Conservation (phyloP, 1,140 invertebrate genomes). For the Ptiloglossa arizonensis region DNA sequence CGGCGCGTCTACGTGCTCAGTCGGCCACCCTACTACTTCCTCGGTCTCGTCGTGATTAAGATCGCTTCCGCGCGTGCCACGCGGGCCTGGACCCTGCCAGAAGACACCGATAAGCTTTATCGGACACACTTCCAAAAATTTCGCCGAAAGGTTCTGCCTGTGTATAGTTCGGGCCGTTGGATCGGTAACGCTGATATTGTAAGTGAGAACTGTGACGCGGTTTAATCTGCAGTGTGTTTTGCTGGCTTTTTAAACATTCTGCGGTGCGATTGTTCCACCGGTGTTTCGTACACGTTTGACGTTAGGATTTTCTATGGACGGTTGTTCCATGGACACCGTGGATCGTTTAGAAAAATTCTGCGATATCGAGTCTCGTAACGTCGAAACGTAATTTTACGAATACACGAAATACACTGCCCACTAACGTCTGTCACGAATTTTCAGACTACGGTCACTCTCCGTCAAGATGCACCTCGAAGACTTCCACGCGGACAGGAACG, state of each 20-base stretch:
- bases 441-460: not conserved
- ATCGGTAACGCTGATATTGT: not conserved
- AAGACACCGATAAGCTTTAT: constrained; percentile 6
- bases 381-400: not conserved
- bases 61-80: constrained; percentile 35
- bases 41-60: constrained; percentile 28
- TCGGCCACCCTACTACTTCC: constrained; percentile 3
- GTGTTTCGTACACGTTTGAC: too few relatives aligned
- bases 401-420: not conserved
- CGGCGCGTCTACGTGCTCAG: constrained; percentile 12
- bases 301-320: too few relatives aligned
- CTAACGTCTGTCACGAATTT: not conserved
- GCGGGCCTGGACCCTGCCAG: not conserved
- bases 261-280: too few relatives aligned
- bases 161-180: too few relatives aligned
- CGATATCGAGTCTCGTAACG: too few relatives aligned
- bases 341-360: too few relatives aligned
- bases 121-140: too few relatives aligned
- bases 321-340: too few relatives aligned
- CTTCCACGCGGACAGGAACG: constrained; percentile 48
- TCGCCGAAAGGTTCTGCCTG: too few relatives aligned
- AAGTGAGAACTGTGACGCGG: not conserved
- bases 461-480: constrained; percentile 61
- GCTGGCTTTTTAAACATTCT: too few relatives aligned
- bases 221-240: too few relatives aligned